A percentile compares a stretch with the other conserved stretches of the same genome.
Evolutionary conservation across 2,888 invertebrate genomes (phyloP).

Genomic region (Kryphioiulus occultus): DNA sequence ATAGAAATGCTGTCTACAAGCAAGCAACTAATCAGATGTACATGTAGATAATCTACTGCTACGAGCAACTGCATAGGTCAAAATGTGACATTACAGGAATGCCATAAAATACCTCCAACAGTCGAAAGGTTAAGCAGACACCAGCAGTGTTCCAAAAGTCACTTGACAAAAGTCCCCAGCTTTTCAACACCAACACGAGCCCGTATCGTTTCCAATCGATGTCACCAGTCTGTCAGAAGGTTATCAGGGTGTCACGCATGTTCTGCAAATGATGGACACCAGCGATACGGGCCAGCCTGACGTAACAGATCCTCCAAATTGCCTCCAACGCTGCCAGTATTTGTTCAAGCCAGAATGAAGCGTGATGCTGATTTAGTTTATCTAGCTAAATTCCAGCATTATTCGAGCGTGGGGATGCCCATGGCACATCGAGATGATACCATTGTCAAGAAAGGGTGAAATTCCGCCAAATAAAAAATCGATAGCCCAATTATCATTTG

Average conservation of each 20-base stretch:
- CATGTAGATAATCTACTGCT: not conserved
- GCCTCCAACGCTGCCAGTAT: not conserved
- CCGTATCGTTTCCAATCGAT: not conserved
- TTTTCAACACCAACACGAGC: not conserved
- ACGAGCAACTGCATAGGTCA: not conserved
- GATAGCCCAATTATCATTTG: not conserved
- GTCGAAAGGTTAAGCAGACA: not conserved
- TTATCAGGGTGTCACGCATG: not conserved
- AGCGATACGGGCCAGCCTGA: not conserved
- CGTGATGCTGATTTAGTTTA: not conserved
- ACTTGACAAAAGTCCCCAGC: not conserved
- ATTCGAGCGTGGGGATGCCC: not conserved
- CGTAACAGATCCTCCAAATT: not conserved
- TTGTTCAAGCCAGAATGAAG: not conserved
- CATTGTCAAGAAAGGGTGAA: not conserved
- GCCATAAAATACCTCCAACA: not conserved
- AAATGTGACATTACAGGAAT: not conserved
- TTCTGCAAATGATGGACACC: not conserved
- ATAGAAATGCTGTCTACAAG: not conserved
- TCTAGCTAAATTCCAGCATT: not conserved
- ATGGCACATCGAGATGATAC: not conserved
- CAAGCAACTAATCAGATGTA: not conserved
- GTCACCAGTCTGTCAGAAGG: not conserved
- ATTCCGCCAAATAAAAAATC: not conserved
- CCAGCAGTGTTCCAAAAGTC: too few relatives aligned